These are phyloP conservation scores for Hydraecia micacea DNA, from an alignment of 2,888 invertebrate genomes.

Conservation along the genomic window DNA sequence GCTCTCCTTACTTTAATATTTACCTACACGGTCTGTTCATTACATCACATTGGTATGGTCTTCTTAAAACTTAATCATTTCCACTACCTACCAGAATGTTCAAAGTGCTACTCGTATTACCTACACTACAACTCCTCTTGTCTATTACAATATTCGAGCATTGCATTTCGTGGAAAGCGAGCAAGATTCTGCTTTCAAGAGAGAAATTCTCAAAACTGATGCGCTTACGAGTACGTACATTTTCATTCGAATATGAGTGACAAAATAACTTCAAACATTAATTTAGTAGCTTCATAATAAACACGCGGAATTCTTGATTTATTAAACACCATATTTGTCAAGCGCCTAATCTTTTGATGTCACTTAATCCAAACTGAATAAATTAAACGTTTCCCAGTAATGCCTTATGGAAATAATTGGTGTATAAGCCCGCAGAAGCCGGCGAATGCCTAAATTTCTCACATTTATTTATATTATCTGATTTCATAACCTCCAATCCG, in stretches of 20 bases:
- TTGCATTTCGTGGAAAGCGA: constrained; percentile 7
- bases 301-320: constrained; percentile 27
- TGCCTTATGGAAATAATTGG: constrained; percentile 54
- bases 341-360: constrained; percentile 41
- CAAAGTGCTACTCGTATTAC: constrained; percentile 5
- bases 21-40: neutral
- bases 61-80: neutral
- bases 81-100: neutral
- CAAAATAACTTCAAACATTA: constrained; percentile 22
- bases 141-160: constrained; percentile 27
- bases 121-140: neutral
- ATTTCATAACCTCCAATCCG: constrained; percentile 52
- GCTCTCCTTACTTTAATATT: neutral
- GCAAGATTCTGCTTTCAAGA: constrained; percentile 21
- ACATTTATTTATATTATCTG: constrained; percentile 55
- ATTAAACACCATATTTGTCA: constrained; percentile 52
- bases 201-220: constrained; percentile 3
- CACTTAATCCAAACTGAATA: constrained; percentile 50
- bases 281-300: constrained; percentile 20
- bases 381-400: constrained; percentile 46
- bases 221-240: neutral
- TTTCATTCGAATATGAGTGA: neutral
- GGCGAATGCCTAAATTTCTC: constrained; percentile 54
- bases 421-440: constrained; percentile 46
- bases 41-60: too few species aligned